Conservation (phyloP, 2,797 vertebrate genomes). For the Cyclopterus lumpus region DNA sequence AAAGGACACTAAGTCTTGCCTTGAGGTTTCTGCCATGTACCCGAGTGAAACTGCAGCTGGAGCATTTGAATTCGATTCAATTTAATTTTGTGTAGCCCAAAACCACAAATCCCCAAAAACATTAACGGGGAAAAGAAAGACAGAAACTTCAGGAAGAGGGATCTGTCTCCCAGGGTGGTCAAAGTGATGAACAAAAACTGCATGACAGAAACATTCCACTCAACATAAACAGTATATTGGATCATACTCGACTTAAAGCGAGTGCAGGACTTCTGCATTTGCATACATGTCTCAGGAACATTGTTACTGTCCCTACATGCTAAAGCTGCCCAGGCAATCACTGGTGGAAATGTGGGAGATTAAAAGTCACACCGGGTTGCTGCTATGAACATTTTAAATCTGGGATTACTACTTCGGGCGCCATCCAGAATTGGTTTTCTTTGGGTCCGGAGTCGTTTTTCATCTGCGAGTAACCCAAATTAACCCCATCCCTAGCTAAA, state of each 20-base stretch:
- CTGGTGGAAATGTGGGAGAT: slow-evolving; percentile 35
- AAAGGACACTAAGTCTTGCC: background rate
- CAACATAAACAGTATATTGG: background rate
- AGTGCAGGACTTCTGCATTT: background rate
- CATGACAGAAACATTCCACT: background rate
- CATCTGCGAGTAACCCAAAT: slow-evolving; percentile 64
- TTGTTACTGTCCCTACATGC: background rate
- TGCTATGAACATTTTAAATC: slow-evolving; percentile 51
- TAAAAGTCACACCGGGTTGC: slow-evolving; percentile 34
- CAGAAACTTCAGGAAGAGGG: background rate
- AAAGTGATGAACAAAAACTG: background rate
- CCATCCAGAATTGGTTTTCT: slow-evolving; percentile 62
- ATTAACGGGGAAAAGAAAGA: background rate
- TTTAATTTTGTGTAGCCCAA: background rate
- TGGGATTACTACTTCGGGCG: slow-evolving; percentile 60
- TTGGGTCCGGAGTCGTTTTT: slow-evolving; percentile 57
- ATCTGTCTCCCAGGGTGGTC: background rate
- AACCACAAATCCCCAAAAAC: background rate
- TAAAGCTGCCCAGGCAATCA: slow-evolving; percentile 33
- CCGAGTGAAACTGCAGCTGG: background rate
- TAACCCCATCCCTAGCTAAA: slow-evolving; percentile 60
- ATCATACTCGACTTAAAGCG: background rate
- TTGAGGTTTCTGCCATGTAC: background rate
- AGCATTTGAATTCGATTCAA: background rate
- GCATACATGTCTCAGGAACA: background rate